phyloP scores from a whole-genome alignment of 2,113 vertebrate genomes.

The Carettochelys insculpta region DNA sequence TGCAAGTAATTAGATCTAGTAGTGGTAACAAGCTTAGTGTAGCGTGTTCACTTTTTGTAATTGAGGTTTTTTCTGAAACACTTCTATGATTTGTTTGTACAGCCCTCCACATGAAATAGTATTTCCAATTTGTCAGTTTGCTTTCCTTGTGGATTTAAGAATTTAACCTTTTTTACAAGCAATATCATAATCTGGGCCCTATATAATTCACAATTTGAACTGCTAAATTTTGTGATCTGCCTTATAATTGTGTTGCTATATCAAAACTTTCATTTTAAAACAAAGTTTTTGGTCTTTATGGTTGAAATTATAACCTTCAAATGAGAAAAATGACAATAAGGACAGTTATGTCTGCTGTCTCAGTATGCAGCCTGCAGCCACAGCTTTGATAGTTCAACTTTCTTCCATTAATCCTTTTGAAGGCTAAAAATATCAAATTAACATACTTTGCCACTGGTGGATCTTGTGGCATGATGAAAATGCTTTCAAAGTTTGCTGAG shows the following conservation, averaged over 20 bases:
- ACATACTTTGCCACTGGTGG: not conserved
- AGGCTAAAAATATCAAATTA: not conserved
- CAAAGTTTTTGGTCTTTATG: not conserved
- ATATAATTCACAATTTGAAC: not conserved
- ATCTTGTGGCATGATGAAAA: not conserved
- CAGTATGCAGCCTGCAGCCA: not conserved
- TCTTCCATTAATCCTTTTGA: not conserved
- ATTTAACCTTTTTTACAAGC: not conserved
- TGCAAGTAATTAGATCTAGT: not conserved
- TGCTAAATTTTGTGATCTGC: not conserved
- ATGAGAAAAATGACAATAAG: not conserved
- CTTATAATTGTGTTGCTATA: not conserved
- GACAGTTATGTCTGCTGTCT: not conserved
- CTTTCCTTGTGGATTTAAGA: not conserved
- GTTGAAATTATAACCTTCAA: not conserved
- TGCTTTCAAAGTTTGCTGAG: not conserved
- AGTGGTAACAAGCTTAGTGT: not conserved
- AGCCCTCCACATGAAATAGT: not conserved
- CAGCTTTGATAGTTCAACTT: not conserved
- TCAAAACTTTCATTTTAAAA: not conserved
- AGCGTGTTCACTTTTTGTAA: not conserved
- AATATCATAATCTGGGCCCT: not conserved
- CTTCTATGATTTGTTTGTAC: not conserved
- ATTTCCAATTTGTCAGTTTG: not conserved
- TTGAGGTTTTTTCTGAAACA: not conserved